Conservation (phyloP, 2,888 invertebrate species). For the Acheta domesticus region DNA sequence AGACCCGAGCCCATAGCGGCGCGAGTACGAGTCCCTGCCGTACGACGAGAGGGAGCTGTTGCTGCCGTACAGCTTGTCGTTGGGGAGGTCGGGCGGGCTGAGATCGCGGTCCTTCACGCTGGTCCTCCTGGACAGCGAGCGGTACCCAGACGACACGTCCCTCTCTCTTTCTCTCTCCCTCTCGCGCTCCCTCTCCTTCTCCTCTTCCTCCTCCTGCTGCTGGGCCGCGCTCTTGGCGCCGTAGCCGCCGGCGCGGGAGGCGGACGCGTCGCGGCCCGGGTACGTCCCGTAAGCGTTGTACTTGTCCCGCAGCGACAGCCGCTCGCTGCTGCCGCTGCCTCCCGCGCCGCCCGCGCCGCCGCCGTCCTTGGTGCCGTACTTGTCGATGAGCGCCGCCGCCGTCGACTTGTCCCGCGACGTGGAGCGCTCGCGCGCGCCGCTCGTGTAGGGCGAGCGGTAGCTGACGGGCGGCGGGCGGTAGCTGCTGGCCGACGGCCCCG, state of each 20-base stretch:
- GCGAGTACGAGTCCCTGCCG: constrained; percentile 24
- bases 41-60: constrained; percentile 25
- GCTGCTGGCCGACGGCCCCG: not conserved
- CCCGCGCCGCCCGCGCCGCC: not conserved
- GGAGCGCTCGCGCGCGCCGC: not conserved
- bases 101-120: constrained; percentile 24
- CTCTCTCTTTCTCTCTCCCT: not conserved
- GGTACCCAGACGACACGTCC: constrained; percentile 1
- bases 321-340: constrained; percentile 21
- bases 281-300: constrained; percentile 30
- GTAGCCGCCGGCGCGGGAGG: not conserved
- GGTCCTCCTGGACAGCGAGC: constrained; percentile 25
- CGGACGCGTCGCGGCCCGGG: constrained; percentile 24
- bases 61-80: not conserved
- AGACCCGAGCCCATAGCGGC: constrained; percentile 31
- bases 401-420: not conserved
- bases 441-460: constrained; percentile 3
- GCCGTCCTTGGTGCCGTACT: not conserved
- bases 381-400: constrained; percentile 21
- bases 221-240: not conserved
- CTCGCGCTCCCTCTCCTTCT: not conserved
- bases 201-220: not conserved
- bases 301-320: constrained; percentile 32
- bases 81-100: constrained; percentile 28
- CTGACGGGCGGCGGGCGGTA: not conserved